These are phyloP conservation scores for Boulengeromyrus knoepffleri DNA, from an alignment of 2,113 vertebrate species.

Conservation along the genomic window DNA sequence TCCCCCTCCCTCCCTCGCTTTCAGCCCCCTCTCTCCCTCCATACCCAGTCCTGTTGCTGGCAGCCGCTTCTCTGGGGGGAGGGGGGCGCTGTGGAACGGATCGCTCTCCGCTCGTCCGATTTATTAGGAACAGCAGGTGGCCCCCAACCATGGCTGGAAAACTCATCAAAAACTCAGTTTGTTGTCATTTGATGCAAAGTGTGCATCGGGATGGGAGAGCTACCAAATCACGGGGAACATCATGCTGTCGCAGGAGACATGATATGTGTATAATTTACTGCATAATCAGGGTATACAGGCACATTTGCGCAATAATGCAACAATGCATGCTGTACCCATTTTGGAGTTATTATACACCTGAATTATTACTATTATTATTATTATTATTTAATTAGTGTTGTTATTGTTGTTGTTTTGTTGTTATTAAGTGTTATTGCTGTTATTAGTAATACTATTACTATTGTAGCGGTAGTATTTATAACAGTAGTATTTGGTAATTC, in stretches of 20 bases:
- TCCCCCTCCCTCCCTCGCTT: neutral
- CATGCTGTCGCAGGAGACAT: neutral
- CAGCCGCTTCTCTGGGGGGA: neutral
- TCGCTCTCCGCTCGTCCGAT: neutral
- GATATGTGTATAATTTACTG: neutral
- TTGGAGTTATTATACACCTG: neutral
- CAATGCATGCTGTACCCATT: neutral
- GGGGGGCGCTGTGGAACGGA: neutral
- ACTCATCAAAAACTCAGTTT: conserved; percentile 17
- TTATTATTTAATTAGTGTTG: neutral
- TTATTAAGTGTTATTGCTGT: neutral
- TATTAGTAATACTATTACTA: neutral
- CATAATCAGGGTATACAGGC: neutral
- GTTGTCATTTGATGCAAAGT: conserved; percentile 1
- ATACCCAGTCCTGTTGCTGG: neutral
- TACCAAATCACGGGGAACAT: neutral
- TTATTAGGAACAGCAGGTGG: conserved; percentile 11
- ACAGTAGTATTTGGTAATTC: neutral
- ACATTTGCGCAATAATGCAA: neutral
- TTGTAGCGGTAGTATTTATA: neutral
- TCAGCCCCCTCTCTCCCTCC: neutral
- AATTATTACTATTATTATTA: neutral
- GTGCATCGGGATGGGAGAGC: neutral
- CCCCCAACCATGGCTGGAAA: neutral
- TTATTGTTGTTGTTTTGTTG: neutral